These are phyloP conservation scores for Heteromyza rotundicornis DNA, from an alignment of 2,888 invertebrate genomes.

Conservation along the genomic window DNA sequence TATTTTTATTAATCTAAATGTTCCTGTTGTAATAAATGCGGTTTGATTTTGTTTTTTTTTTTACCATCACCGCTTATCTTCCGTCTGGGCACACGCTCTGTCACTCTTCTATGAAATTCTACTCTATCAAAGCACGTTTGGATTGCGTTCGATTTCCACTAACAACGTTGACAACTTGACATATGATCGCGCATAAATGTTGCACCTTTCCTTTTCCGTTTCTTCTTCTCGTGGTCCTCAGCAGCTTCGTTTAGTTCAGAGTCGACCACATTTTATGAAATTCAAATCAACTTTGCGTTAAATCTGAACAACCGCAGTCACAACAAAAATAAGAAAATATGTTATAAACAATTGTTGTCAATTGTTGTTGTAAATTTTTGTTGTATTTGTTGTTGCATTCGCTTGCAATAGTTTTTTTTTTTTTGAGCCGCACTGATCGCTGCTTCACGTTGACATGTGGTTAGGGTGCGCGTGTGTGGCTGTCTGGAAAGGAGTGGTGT, in stretches of 20 bases:
- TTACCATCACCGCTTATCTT: no score
- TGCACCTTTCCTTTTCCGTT: not conserved
- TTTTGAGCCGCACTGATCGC: constrained; percentile 4
- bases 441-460: not conserved
- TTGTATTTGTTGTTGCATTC: not conserved
- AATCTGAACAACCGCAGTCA: not conserved
- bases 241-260: no score
- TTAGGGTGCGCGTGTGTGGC: not conserved
- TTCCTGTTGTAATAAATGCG: no score
- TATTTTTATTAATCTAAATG: no score
- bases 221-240: no score
- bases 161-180: constrained; percentile 58
- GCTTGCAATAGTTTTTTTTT: no score
- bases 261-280: not conserved
- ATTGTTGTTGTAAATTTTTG: not conserved
- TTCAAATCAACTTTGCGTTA: not conserved
- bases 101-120: no score
- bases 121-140: no score
- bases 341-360: not conserved
- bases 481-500: no score
- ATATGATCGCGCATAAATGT: constrained; percentile 45
- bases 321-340: not conserved
- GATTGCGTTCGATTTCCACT: constrained; percentile 24
- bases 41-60: no score
- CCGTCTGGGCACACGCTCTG: no score